Conservation (phyloP, 1,140 invertebrate genomes). For the Coelopa frigida region DNA sequence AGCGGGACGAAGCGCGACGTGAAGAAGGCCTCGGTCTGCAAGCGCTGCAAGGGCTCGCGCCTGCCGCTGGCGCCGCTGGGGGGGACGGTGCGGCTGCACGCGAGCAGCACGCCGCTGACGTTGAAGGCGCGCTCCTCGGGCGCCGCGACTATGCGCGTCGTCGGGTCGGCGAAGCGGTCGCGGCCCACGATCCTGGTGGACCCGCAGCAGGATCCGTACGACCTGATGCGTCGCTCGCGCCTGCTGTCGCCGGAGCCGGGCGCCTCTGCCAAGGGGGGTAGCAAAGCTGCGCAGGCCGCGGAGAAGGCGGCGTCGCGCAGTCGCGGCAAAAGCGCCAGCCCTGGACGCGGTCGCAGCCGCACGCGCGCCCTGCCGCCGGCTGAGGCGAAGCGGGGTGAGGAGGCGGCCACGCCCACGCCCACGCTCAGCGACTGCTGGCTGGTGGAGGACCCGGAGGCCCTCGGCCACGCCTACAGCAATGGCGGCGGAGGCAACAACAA, state of each 20-base stretch:
- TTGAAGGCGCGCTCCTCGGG: slow-evolving; percentile 44
- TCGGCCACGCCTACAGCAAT: slow-evolving; percentile 47
- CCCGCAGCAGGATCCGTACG: slow-evolving; percentile 64
- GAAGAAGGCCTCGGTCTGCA: slow-evolving; percentile 64
- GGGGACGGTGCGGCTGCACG: slow-evolving; percentile 52
- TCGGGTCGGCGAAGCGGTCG: slow-evolving; percentile 49
- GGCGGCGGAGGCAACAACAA: slow-evolving; percentile 14
- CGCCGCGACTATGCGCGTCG: slow-evolving; percentile 56
- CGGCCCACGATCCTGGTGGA: slow-evolving; percentile 55
- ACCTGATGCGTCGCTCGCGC: slow-evolving; percentile 67
- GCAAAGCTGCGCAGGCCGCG: background rate
- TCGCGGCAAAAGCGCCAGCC: slow-evolving; percentile 19
- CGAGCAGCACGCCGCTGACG: slow-evolving; percentile 22
- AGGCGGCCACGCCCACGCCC: background rate
- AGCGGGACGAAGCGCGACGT: slow-evolving; percentile 62
- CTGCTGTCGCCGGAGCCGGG: slow-evolving; percentile 52
- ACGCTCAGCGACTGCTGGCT: slow-evolving; percentile 44
- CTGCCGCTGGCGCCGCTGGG: slow-evolving; percentile 55
- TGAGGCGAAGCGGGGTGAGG: background rate
- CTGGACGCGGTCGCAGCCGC: slow-evolving; percentile 24
- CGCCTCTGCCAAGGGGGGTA: slow-evolving; percentile 3
- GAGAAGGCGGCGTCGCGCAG: slow-evolving; percentile 21
- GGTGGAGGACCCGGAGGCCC: slow-evolving; percentile 29
- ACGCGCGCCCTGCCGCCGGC: slow-evolving; percentile 18
- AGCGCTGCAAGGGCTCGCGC: slow-evolving; percentile 71